Evolutionary conservation across 2,888 invertebrate species (phyloP), one percentile per base, ranked within the genome.

Genomic region (Morpho helenor): DNA sequence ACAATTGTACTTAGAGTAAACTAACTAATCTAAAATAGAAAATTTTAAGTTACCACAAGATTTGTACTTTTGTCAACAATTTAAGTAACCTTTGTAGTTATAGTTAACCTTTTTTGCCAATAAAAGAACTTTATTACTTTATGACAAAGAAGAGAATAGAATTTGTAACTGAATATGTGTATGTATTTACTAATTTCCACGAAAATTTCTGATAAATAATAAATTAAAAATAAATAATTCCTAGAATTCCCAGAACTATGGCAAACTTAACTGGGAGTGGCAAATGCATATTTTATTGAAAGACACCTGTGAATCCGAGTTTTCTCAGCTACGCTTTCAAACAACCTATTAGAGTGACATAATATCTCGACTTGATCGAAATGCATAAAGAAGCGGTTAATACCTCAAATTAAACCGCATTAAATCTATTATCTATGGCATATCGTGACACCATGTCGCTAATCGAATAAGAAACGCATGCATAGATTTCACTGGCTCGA

Each of bases 301-400:
- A 52, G 52, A 52, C 63, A 55, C 57, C 59, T 58, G 60, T 60
- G 63, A 61, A 52, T 48, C 51, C 52, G 50, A 54, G 48, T 43
- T 31, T 54, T 9, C 54, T 31, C 48, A 51, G 56, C 42, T 52
- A 46, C 49, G 48, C 56, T 62, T 59, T 57, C 59, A 42, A 62
- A 53, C 49, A 52, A 52, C 51, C 56, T 59, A 56, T 62, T 59
- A 55, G 57, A 44, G 54, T 54, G 62, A 62, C 62, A 62, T 59
- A 62, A 59, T 62, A 59, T 59, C 53, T 54, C 59, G 59, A 54
- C 54, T 56, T 57, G 62, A 62, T 57, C 59, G 45, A 59, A 52
- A 62, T 59, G 49, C 23, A 52, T 57, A 54, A 57, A 57, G 56
- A 59, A 59, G 52, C 59, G 59, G 57, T 56, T 62, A 62, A 62